phyloP scores from a whole-genome alignment of 2,113 vertebrate genomes.

The Corythoichthys intestinalis region DNA sequence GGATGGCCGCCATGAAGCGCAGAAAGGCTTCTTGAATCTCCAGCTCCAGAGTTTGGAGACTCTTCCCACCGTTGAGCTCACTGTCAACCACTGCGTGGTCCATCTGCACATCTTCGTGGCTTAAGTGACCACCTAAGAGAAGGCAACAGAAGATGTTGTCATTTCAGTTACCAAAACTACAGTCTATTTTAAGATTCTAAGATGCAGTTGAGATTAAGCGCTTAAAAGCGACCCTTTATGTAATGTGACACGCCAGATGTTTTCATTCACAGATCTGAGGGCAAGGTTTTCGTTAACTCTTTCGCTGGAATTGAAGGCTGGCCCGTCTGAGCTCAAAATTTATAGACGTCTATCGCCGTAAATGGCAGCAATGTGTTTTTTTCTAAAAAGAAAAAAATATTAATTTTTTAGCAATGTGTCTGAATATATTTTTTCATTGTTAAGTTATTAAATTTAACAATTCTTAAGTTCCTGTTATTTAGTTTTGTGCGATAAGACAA shows the following conservation, averaged over 20 bases:
- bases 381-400: no score
- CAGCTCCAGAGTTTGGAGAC: slow-evolving; percentile 87
- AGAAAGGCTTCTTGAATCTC: slow-evolving; percentile 98
- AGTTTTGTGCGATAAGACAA: neutral
- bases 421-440: no score
- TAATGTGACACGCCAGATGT: slow-evolving; percentile 6
- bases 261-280: neutral
- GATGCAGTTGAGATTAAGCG: neutral
- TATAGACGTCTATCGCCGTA: no score
- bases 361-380: no score
- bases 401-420: no score
- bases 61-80: slow-evolving; percentile 86
- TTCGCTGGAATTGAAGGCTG: no score
- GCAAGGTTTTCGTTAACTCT: no score
- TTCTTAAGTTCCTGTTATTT: no score
- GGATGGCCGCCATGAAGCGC: slow-evolving; percentile 94
- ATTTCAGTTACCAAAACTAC: neutral
- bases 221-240: neutral
- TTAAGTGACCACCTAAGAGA: slow-evolving; percentile 84
- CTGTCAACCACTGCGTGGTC: slow-evolving; percentile 85
- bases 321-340: no score
- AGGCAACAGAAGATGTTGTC: neutral
- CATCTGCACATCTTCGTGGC: slow-evolving; percentile 86
- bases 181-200: neutral
- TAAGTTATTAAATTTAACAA: no score